Conservation (phyloP, 2,113 vertebrate genomes). For the Anoura caudifer region DNA sequence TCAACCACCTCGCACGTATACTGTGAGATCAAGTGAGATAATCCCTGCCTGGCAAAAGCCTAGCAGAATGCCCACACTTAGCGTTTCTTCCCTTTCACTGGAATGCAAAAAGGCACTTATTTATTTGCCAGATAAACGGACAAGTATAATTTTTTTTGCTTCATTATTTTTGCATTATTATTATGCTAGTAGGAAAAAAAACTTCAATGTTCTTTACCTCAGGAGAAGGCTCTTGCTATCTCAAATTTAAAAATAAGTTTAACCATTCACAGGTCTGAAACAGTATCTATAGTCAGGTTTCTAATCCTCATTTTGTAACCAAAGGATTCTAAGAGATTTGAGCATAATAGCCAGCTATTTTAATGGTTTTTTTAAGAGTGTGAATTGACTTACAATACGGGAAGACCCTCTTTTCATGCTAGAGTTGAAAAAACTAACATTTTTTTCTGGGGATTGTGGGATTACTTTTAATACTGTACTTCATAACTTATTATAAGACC, state of each 20-base stretch:
- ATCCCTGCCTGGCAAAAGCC: not conserved
- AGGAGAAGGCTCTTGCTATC: not conserved
- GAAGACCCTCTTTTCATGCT: conserved; percentile 31
- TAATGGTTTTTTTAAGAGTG: conserved; percentile 47
- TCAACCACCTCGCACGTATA: not conserved
- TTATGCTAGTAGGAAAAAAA: not conserved
- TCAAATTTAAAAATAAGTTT: conserved; percentile 12
- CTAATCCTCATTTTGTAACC: conserved; percentile 39
- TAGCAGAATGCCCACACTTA: not conserved
- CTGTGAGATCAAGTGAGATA: not conserved
- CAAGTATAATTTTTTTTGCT: not conserved
- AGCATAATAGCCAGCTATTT: conserved; percentile 39
- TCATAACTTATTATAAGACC: conserved; percentile 39
- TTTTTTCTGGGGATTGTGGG: conserved; percentile 61
- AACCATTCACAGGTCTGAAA: not conserved
- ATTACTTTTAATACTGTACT: conserved; percentile 58
- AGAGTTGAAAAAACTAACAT: conserved; percentile 37
- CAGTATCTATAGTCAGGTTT: not conserved
- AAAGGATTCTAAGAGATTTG: conserved; percentile 52
- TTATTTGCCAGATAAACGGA: not conserved
- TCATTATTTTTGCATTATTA: conserved; percentile 29
- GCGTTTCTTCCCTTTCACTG: not conserved
- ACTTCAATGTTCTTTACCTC: not conserved
- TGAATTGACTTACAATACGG: conserved; percentile 47
- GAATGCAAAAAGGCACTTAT: not conserved